Conservation (phyloP, 2,888 invertebrate species). For the Glyphotaelius pellucidus region DNA sequence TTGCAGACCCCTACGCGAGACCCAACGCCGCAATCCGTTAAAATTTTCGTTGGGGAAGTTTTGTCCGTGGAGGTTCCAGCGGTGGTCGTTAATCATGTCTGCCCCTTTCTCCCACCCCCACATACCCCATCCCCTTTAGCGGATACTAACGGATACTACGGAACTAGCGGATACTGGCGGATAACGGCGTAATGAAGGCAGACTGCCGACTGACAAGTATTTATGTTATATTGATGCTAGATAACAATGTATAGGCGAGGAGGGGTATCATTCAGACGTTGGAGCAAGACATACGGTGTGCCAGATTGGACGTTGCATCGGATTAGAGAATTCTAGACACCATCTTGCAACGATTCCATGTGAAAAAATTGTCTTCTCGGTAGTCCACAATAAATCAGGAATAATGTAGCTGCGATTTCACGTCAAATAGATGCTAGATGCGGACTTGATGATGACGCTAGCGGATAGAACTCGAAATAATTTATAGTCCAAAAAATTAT, state of each 20-base stretch:
- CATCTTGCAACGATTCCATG: not conserved
- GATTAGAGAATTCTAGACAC: not conserved
- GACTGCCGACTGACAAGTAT: conserved; percentile 62
- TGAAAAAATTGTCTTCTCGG: not conserved
- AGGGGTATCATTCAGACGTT: conserved; percentile 2
- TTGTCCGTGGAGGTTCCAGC: conserved; percentile 65
- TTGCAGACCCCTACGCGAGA: conserved; percentile 35
- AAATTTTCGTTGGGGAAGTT: conserved; percentile 66
- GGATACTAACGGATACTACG: conserved; percentile 13
- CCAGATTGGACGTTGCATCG: not conserved
- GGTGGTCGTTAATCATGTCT: conserved; percentile 66
- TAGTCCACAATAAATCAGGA: too few relatives aligned
- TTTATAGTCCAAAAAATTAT: not conserved
- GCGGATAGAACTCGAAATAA: too few relatives aligned
- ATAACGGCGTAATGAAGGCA: conserved; percentile 61
- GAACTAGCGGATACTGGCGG: conserved; percentile 47
- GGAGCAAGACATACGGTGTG: not conserved
- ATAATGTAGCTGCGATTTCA: not conserved
- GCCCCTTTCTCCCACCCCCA: conserved; percentile 51
- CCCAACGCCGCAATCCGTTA: conserved; percentile 66
- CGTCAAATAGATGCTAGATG: not conserved
- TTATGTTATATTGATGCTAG: conserved; percentile 64
- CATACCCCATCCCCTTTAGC: not conserved
- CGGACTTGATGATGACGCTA: not conserved
- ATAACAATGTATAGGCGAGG: conserved; percentile 30